Conservation (phyloP, 1,140 invertebrate species). For the Panagrolaimus sp. region DNA sequence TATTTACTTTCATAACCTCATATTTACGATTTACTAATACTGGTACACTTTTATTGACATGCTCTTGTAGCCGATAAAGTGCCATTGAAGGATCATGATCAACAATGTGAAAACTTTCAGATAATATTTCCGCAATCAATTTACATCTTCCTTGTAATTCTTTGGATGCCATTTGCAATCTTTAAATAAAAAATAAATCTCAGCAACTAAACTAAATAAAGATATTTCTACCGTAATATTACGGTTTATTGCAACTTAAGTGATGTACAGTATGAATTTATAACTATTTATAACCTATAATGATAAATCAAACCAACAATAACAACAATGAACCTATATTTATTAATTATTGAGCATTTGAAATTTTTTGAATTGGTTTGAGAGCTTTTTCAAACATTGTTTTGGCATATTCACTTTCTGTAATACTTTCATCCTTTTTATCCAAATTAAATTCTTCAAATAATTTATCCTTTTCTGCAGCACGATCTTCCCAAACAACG, state of each 20-base stretch:
- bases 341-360: neutral
- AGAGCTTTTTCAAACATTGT: slow-evolving; percentile 35
- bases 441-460: slow-evolving; percentile 36
- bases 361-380: slow-evolving; percentile 15
- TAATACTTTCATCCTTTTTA: slow-evolving; percentile 23
- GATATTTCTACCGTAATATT: too few relatives aligned
- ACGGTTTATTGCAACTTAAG: neutral
- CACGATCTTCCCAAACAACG: slow-evolving; percentile 47
- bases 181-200: too few relatives aligned
- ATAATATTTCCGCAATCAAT: slow-evolving; percentile 60
- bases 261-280: neutral
- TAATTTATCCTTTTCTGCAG: slow-evolving; percentile 36
- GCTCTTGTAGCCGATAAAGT: slow-evolving; percentile 62
- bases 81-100: slow-evolving; percentile 62
- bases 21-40: slow-evolving; percentile 60
- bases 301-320: slow-evolving; percentile 13
- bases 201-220: too few relatives aligned
- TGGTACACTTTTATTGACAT: slow-evolving; percentile 61
- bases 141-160: slow-evolving; percentile 33
- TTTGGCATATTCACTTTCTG: slow-evolving; percentile 40
- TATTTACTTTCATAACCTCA: slow-evolving; percentile 38
- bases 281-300: neutral
- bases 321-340: neutral
- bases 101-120: slow-evolving; percentile 60
- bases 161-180: neutral